phyloP scores from a whole-genome alignment of 1,140 invertebrate species.

The Euura lappo region DNA sequence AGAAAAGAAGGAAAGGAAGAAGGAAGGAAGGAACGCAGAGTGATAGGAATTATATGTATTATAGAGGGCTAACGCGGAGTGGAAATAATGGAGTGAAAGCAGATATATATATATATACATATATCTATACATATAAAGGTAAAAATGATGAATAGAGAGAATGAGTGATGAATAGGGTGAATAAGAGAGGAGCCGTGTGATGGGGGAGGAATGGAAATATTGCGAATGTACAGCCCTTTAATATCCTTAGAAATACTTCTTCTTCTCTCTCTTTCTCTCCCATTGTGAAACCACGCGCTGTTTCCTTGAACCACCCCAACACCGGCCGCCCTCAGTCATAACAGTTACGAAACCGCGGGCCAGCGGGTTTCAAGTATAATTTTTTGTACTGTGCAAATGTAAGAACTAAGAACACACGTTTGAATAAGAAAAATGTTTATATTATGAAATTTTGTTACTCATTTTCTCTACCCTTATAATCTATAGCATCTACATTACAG shows the following conservation, averaged over 20 bases:
- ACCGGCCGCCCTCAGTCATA: constrained; percentile 51
- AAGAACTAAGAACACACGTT: constrained; percentile 60
- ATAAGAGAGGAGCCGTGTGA: constrained; percentile 39
- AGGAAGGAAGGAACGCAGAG: not conserved
- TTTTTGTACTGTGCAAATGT: constrained; percentile 68
- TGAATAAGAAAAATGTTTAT: constrained; percentile 66
- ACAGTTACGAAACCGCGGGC: constrained; percentile 53
- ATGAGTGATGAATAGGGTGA: constrained; percentile 23
- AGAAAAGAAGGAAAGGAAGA: constrained; percentile 13
- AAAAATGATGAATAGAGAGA: constrained; percentile 14
- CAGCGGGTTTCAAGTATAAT: constrained; percentile 60
- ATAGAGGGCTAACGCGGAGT: not conserved
- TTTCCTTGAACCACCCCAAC: constrained; percentile 35
- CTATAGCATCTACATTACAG: too few relatives aligned
- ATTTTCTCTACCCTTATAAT: not conserved
- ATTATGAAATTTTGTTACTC: constrained; percentile 47
- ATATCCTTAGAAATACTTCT: constrained; percentile 26
- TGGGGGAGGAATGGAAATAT: constrained; percentile 48
- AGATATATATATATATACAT: too few relatives aligned
- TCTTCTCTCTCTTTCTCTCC: not conserved
- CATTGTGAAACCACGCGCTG: constrained; percentile 27
- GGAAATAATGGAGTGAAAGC: not conserved
- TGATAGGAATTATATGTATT: not conserved
- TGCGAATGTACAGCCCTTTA: constrained; percentile 47
- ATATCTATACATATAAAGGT: not conserved